Percentiles rank a stretch among this genome's conserved stretches.
Evolutionary conservation across 2,888 invertebrate genomes (phyloP).

Genomic region (Cosmia pyralina): DNA sequence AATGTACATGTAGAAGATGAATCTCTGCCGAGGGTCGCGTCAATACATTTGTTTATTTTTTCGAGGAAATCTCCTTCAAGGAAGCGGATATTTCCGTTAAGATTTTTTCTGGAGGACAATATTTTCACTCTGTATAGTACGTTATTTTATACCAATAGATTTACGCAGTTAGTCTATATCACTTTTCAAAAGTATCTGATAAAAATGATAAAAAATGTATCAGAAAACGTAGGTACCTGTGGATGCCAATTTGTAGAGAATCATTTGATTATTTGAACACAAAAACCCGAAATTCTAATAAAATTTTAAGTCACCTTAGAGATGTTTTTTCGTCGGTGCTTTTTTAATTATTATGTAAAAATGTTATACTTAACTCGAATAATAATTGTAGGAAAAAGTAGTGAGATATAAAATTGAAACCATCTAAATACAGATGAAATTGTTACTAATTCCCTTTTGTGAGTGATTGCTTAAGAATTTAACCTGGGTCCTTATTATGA

Average conservation of each 20-base stretch:
- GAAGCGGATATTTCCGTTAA: conserved; percentile 31
- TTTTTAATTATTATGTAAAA: not conserved
- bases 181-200: not conserved
- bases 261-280: not conserved
- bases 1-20: conserved; percentile 58
- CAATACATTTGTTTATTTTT: conserved; percentile 58
- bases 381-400: not conserved
- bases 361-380: not conserved
- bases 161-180: not conserved
- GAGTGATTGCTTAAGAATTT: not conserved
- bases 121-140: conserved; percentile 29
- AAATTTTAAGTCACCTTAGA: not conserved
- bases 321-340: too few relatives aligned
- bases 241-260: not conserved
- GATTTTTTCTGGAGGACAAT: conserved; percentile 20
- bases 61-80: conserved; percentile 36
- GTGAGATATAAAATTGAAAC: not conserved
- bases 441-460: not conserved
- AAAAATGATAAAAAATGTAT: not conserved
- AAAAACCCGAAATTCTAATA: not conserved
- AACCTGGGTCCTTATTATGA: too few relatives aligned
- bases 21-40: conserved; percentile 56
- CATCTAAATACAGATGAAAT: not conserved
- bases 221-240: not conserved
- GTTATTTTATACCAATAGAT: conserved; percentile 11